Conservation (phyloP, 1,140 invertebrate species). For the Oreohelix idahoensis region DNA sequence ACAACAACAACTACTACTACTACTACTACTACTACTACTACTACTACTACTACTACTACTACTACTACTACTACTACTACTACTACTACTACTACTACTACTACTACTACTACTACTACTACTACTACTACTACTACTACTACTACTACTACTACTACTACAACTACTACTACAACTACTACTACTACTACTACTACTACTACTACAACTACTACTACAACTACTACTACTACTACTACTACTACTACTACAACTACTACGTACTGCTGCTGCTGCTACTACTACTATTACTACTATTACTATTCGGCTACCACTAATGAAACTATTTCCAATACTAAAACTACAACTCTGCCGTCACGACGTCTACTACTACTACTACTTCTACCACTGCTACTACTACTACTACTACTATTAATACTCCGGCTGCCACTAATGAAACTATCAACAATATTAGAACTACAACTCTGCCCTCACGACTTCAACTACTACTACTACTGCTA, state of each 20-base stretch:
- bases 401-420: background rate
- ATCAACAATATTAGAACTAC: background rate
- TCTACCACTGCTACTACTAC: no score
- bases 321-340: background rate
- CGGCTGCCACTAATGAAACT: background rate
- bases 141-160: constrained; percentile 22
- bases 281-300: no score
- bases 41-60: constrained; percentile 22
- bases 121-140: constrained; percentile 18
- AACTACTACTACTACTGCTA: constrained; percentile 15
- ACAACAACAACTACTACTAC: background rate
- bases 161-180: constrained; percentile 19
- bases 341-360: background rate
- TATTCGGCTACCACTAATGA: no score
- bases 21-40: constrained; percentile 25
- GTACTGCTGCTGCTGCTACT: no score
- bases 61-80: constrained; percentile 20
- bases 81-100: constrained; percentile 5
- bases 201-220: constrained; percentile 1
- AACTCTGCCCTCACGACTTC: background rate
- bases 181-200: background rate
- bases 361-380: no score
- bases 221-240: background rate
- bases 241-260: no score
- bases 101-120: constrained; percentile 16